These are phyloP conservation scores for Alsophila aescularia DNA, from an alignment of 2,888 invertebrate species.

Conservation along the genomic window DNA sequence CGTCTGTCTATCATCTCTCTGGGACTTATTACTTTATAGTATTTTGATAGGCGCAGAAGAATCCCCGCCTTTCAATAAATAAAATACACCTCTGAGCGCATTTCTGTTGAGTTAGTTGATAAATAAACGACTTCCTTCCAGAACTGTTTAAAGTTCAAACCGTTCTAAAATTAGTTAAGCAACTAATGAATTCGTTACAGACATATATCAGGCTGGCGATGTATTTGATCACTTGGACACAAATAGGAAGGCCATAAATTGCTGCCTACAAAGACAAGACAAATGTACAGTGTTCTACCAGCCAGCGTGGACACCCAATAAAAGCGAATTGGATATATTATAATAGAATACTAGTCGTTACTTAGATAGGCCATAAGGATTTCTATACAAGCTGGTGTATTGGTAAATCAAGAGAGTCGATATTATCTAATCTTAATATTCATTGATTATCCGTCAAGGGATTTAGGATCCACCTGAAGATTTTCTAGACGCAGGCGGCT, in stretches of 20 bases:
- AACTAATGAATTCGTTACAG: conserved; percentile 67
- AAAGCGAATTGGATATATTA: neutral
- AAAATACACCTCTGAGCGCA: conserved; percentile 24
- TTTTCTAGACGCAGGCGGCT: too few relatives aligned
- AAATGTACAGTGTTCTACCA: conserved; percentile 42
- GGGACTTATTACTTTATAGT: neutral
- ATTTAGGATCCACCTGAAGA: too few relatives aligned
- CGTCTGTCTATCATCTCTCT: too few relatives aligned
- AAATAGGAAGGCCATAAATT: conserved; percentile 66
- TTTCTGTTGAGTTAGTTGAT: conserved; percentile 39
- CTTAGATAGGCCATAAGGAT: too few relatives aligned
- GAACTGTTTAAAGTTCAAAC: conserved; percentile 51
- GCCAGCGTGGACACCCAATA: conserved; percentile 8
- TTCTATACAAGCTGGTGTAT: too few relatives aligned
- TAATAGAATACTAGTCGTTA: neutral
- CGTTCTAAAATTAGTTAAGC: conserved; percentile 61
- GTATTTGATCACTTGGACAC: conserved; percentile 61
- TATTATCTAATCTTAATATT: too few relatives aligned
- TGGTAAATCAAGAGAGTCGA: too few relatives aligned
- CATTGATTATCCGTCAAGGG: too few relatives aligned
- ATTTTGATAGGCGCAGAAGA: conserved; percentile 12
- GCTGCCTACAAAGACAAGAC: conserved; percentile 66
- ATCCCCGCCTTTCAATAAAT: conserved; percentile 21
- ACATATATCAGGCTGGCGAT: conserved; percentile 58
- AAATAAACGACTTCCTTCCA: conserved; percentile 61